Base-by-base conservation (phyloP, 2,797 vertebrate genomes). In the Hoplostethus atlanticus region DNA sequence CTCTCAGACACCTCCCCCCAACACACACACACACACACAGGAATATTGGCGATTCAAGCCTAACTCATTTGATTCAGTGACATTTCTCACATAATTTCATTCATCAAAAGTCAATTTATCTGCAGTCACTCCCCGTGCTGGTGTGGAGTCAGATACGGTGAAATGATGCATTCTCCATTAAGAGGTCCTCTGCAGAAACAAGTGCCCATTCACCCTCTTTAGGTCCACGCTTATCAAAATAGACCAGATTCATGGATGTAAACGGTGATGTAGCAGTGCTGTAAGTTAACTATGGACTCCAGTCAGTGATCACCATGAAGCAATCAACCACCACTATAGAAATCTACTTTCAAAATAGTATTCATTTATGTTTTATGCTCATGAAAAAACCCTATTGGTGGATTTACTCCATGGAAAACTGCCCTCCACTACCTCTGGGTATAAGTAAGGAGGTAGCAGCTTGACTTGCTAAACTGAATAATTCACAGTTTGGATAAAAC, bases 1-100 rank as follows among this genome's bases (percentile, higher is more conserved):
- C 50, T 15, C 50, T 52, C 59, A 25, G 6, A 42, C 53, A 64
- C 60, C 28, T 28, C 28, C 28, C 28, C 28, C 28, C 28, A 28
- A 50, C 40, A 64, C 69, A 51, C 30, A 47, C 31, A 62, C 65
- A 54, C 38, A 54, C 44, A 13, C 25, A 3, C 62, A 51, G 38
- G 46, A 46, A 72, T 46, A 51, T 34, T 50, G 46, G 46, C 61
- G 4, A 42, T 42, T 58, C 40, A 42, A 58, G 62, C 16, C 38
- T 36, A 52, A 12, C 17, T 17, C 10, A 47, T 16, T 57, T 17
- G 21, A 51, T 8, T 12, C 21, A 11, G 28, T 44, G 17, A 16
- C 17, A 16, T 47, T 47, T 47, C 7, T 57, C 55, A 57, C 55
- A 31, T 47, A 15, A 61, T 21, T 42, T 42, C 40, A 42, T 47